These are phyloP conservation scores for Steinernema carpocapsae DNA, from an alignment of 2,888 invertebrate species.

Conservation along the genomic window DNA sequence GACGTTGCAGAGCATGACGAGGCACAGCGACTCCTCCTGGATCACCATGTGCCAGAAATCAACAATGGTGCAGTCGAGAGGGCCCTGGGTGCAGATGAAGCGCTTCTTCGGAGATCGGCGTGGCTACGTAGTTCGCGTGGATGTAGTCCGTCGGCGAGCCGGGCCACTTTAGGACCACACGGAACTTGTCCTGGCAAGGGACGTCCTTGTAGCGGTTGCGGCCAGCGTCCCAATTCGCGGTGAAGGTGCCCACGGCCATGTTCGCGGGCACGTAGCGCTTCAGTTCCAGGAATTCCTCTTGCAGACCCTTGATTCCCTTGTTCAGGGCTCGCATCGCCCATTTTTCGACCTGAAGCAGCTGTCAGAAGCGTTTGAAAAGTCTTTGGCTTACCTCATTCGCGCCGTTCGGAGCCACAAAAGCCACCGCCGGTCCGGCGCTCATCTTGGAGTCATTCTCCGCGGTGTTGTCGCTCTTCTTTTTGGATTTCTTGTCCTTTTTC, in stretches of 20 bases:
- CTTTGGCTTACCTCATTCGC: too few species aligned
- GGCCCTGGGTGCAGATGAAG: slow-evolving; percentile 78
- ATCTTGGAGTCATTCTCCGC: too few species aligned
- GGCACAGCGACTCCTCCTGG: slow-evolving; percentile 41
- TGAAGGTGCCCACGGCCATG: slow-evolving; percentile 51
- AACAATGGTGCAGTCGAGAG: slow-evolving; percentile 43
- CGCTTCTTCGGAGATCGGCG: slow-evolving; percentile 59
- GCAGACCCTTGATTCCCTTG: slow-evolving; percentile 50
- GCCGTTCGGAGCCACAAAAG: too few species aligned
- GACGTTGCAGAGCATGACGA: slow-evolving; percentile 50
- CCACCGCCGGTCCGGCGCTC: too few species aligned
- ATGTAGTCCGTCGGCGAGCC: slow-evolving; percentile 81
- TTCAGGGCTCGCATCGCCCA: slow-evolving; percentile 52
- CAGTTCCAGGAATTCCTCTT: slow-evolving; percentile 52
- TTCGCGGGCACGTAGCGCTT: slow-evolving; percentile 50
- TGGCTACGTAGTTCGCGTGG: slow-evolving; percentile 94
- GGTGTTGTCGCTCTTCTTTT: too few species aligned
- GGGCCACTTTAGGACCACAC: slow-evolving; percentile 80
- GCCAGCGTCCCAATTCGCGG: slow-evolving; percentile 44
- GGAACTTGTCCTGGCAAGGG: slow-evolving; percentile 78
- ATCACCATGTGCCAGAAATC: slow-evolving; percentile 53
- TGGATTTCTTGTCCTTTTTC: too few species aligned
- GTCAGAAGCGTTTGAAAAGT: too few species aligned
- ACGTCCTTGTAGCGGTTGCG: slow-evolving; percentile 48
- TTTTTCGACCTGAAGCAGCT: slow-evolving; percentile 43